A percentile compares a stretch with the other conserved stretches of the same genome.
Conservation (phyloP, 2,113 vertebrate species). For the Microcebus griseorufus region DNA sequence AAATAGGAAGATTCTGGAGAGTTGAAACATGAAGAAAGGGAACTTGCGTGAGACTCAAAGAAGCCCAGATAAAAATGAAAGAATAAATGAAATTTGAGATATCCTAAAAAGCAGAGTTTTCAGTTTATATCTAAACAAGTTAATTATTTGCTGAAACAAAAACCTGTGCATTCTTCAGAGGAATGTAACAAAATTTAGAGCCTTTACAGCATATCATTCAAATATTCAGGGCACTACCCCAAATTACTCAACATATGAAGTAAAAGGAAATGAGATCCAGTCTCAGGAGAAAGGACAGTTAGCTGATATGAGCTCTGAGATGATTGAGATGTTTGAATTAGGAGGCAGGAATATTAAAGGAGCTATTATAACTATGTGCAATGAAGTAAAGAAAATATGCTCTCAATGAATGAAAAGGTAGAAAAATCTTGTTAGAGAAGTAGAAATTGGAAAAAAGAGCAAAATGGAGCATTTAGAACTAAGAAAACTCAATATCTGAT, state of each 20-base stretch:
- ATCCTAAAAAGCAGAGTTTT: not conserved
- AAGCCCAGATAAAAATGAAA: not conserved
- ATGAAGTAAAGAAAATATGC: not conserved
- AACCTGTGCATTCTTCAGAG: not conserved
- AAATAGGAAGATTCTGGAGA: not conserved
- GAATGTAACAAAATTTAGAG: not conserved
- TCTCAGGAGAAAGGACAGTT: not conserved
- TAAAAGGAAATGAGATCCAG: not conserved
- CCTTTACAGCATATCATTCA: not conserved
- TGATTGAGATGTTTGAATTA: not conserved
- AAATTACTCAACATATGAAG: not conserved
- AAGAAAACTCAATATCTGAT: not conserved
- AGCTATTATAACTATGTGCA: not conserved
- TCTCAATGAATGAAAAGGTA: not conserved
- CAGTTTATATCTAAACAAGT: not conserved
- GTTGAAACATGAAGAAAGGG: not conserved
- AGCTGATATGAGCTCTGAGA: not conserved
- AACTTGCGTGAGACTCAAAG: not conserved
- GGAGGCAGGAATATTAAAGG: not conserved
- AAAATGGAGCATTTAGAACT: not conserved
- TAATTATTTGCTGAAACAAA: not conserved
- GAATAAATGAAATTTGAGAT: not conserved
- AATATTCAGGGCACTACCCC: not conserved
- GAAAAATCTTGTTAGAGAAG: not conserved
- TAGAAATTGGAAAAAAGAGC: not conserved